Conservation (phyloP, 2,888 invertebrate species). For the Keiferia lycopersicella region DNA sequence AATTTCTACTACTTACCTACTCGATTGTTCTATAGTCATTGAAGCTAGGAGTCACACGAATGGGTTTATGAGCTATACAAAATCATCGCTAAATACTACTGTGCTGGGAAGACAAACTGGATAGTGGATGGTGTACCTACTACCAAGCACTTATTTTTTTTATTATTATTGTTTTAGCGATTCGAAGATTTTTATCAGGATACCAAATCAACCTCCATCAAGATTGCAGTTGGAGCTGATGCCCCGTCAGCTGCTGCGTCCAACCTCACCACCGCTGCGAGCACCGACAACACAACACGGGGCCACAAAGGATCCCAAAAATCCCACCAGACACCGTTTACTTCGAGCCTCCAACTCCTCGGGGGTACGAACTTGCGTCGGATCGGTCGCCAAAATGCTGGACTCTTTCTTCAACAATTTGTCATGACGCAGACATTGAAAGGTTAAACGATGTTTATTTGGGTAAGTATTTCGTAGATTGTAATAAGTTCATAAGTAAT, state of each 20-base stretch:
- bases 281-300: background rate
- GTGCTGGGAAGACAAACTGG: too few relatives aligned
- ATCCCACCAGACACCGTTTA: background rate
- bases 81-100: too few relatives aligned
- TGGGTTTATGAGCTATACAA: too few relatives aligned
- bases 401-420: constrained; percentile 64
- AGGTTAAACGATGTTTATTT: background rate
- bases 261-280: background rate
- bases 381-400: constrained; percentile 59
- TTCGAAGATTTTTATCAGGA: background rate
- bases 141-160: background rate
- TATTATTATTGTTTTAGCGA: background rate
- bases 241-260: background rate
- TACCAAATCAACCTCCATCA: background rate
- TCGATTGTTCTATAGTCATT: too few relatives aligned
- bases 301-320: background rate
- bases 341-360: constrained; percentile 28
- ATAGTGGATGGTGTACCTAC: too few relatives aligned
- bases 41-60: too few relatives aligned
- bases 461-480: background rate
- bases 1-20: too few relatives aligned
- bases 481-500: background rate
- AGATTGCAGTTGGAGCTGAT: background rate
- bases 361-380: constrained; percentile 48
- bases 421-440: background rate